Percentiles rank a stretch among this genome's conserved stretches.
phyloP scores from a whole-genome alignment of 2,113 vertebrate species.

The Poicephalus gulielmi region DNA sequence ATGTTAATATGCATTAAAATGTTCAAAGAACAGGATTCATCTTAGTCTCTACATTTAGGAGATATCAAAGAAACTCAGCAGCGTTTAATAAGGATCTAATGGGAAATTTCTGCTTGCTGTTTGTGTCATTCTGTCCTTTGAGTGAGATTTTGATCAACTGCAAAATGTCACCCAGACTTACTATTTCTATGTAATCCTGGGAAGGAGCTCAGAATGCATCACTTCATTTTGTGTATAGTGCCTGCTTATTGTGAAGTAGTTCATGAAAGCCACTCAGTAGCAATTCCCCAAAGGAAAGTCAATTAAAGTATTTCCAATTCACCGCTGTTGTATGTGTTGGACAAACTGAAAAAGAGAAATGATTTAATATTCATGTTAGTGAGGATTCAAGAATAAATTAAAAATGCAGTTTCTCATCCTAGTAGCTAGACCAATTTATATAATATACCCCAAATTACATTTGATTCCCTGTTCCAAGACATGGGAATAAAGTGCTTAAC shows the following conservation, averaged over 20 bases:
- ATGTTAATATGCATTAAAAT: conserved; percentile 12
- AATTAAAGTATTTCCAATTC: neutral
- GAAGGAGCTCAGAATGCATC: neutral
- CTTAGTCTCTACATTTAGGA: neutral
- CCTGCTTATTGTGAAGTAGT: neutral
- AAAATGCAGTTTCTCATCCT: neutral
- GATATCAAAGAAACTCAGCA: conserved; percentile 4
- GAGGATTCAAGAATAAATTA: neutral
- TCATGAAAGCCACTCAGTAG: neutral
- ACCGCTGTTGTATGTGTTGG: neutral
- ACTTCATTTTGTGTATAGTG: neutral
- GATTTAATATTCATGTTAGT: neutral
- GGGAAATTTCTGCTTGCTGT: conserved; percentile 4
- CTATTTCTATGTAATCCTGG: neutral
- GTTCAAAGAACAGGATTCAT: conserved; percentile 47
- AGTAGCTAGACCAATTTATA: neutral
- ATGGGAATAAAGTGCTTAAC: neutral
- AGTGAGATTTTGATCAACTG: conserved; percentile 4
- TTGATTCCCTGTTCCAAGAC: neutral
- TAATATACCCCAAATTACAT: neutral
- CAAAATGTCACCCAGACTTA: neutral
- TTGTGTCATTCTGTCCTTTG: conserved; percentile 2
- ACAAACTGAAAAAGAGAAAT: neutral
- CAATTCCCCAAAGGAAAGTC: neutral
- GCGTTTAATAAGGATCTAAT: neutral